phyloP scores from a whole-genome alignment of 2,797 vertebrate genomes.

The Scleropages formosus region DNA sequence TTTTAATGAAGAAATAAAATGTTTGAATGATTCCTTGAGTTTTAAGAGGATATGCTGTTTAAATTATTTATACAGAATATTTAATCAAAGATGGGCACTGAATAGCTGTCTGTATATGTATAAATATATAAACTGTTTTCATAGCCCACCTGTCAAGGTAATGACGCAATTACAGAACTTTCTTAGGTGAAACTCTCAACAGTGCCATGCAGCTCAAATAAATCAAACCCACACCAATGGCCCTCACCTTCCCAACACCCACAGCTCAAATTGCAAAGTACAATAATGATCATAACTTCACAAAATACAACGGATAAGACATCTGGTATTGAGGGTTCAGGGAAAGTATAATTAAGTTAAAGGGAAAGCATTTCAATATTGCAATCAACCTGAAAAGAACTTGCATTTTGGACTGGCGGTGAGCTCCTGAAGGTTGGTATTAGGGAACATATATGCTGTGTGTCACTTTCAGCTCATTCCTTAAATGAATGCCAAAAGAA shows the following conservation, averaged over 20 bases:
- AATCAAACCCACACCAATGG: neutral
- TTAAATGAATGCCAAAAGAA: constrained; percentile 38
- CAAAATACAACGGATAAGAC: neutral
- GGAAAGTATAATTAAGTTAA: neutral
- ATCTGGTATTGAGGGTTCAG: neutral
- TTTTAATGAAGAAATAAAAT: constrained; percentile 23
- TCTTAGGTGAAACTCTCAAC: neutral
- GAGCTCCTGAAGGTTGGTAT: neutral
- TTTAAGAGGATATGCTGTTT: constrained; percentile 13
- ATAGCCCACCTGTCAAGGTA: constrained; percentile 11
- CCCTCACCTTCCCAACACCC: neutral
- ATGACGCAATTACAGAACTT: neutral
- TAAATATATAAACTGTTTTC: neutral
- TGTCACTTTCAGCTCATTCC: constrained; percentile 21
- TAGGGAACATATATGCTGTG: neutral
- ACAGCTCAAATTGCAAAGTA: neutral
- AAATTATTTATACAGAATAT: constrained; percentile 26
- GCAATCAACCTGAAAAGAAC: neutral
- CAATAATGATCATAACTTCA: neutral
- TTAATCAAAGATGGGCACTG: constrained; percentile 30
- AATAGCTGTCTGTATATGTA: constrained; percentile 18
- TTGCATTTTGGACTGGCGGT: neutral
- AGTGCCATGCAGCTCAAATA: neutral
- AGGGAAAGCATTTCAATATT: constrained; percentile 1
- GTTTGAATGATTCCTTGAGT: constrained; percentile 16